A percentile compares a stretch with the other conserved stretches of the same genome.
phyloP scores from a whole-genome alignment of 2,113 vertebrate species.

The Ailurus styani region DNA sequence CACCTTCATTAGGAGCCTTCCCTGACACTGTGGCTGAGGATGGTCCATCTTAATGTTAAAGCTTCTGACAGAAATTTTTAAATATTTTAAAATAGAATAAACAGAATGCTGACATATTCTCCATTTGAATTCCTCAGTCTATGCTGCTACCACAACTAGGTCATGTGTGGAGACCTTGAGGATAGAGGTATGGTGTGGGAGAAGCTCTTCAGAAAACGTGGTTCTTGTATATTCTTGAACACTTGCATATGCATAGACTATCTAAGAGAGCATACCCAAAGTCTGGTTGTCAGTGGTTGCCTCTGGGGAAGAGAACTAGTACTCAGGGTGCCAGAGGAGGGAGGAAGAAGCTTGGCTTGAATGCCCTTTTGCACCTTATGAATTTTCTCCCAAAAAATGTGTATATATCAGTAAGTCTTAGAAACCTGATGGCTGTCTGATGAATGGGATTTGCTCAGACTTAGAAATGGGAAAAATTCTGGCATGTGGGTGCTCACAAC shows the following conservation, averaged over 20 bases:
- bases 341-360: not conserved
- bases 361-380: not conserved
- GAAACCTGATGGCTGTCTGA: not conserved
- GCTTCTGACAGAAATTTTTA: not conserved
- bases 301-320: not conserved
- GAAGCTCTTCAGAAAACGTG: not conserved
- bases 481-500: not conserved
- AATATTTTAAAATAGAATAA: not conserved
- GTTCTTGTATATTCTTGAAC: not conserved
- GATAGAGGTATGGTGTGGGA: not conserved
- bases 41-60: not conserved
- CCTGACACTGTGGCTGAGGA: not conserved
- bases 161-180: not conserved
- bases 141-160: not conserved
- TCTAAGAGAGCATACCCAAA: not conserved
- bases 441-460: not conserved
- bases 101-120: not conserved
- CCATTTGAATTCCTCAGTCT: conserved; percentile 5
- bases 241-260: not conserved
- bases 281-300: not conserved
- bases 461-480: not conserved
- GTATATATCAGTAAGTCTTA: not conserved
- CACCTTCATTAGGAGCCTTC: not conserved
- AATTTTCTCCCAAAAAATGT: not conserved
- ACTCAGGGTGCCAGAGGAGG: not conserved